Base-by-base conservation (phyloP, 2,113 vertebrate species). In the Megaleporinus macrocephalus region DNA sequence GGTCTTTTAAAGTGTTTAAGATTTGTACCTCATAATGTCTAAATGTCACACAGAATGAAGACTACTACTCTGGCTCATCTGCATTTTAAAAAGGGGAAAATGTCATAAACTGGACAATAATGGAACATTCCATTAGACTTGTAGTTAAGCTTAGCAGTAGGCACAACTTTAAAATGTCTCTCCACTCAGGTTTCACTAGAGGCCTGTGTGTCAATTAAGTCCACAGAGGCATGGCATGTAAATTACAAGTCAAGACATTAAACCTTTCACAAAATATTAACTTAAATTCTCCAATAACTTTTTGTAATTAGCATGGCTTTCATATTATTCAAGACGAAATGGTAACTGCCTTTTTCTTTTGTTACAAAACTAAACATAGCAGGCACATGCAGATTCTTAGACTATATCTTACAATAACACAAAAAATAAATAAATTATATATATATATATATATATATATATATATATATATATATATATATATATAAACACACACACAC, bases 1-100 rank as follows among this genome's bases (percentile, higher is more conserved):
- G 83, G 86, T 81, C 89, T 89, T 86, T 80, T 89, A 81, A 85
- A 80, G 82, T 74, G 80, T 65, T 88, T 72, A 79, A 69, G 83
- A 87, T 88, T 84, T 89, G 79, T 86, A 79, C 81, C 84, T 85
- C 80, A 49, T 86, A 80, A 87, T 55, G 55, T 86, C 24, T 82
- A 76, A 85, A 90, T 82, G 86, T 79, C 81, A 80, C 76, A 69
- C 77, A 84, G 44, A 85, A 78, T 61, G 18, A 83, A 87, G 69
- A 66, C 78, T 76, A 59, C 49, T 78, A 82, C 79, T 55, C 41
- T 20, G 63, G 20, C 29, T 70, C 18, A 16, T 49, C 13, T 44
- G 13, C 29, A 13, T 62, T 82, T 78, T 74, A 71, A 80, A 85
- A 77, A 33, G 22, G 66, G 75, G 71, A 44, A 84, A 76, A 80